A percentile compares a stretch with the other conserved stretches of the same genome.
These are phyloP conservation scores for Parochlus steinenii DNA, from an alignment of 2,888 invertebrate species.

Conservation along the genomic window DNA sequence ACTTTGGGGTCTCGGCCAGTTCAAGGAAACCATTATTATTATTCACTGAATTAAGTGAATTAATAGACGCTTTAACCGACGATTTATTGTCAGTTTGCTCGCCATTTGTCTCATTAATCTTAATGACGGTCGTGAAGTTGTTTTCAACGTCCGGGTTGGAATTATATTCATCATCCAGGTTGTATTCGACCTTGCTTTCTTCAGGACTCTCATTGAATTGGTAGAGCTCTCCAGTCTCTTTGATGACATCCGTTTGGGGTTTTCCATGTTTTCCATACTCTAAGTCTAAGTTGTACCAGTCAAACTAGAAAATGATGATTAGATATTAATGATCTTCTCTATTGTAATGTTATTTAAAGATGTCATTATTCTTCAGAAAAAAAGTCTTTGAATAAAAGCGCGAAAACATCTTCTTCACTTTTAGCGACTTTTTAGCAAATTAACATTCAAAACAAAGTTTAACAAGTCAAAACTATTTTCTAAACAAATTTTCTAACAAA, in stretches of 20 bases:
- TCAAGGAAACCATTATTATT: slow-evolving; percentile 4
- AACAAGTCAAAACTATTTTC: too few species aligned
- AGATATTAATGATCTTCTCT: slow-evolving; percentile 21
- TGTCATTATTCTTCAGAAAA: too few species aligned
- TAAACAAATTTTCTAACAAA: too few species aligned
- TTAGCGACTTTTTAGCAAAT: background rate
- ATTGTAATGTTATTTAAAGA: slow-evolving; percentile 1
- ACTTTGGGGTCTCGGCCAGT: slow-evolving; percentile 9
- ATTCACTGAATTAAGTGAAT: background rate
- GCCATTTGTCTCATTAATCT: slow-evolving; percentile 8
- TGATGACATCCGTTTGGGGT: slow-evolving; percentile 4
- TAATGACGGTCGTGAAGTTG: slow-evolving; percentile 10
- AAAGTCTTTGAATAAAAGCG: too few species aligned
- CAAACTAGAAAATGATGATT: slow-evolving; percentile 30
- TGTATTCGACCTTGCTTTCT: slow-evolving; percentile 22
- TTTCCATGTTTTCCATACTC: slow-evolving; percentile 23
- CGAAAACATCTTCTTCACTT: background rate
- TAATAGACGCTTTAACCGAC: background rate
- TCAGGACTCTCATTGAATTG: slow-evolving; percentile 8
- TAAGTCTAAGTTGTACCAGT: slow-evolving; percentile 30
- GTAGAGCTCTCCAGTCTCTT: slow-evolving; percentile 10
- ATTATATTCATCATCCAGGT: slow-evolving; percentile 27
- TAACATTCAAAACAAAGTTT: too few species aligned
- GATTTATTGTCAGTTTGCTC: background rate
- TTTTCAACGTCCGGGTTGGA: slow-evolving; percentile 14